Base-by-base conservation (phyloP, 2,797 vertebrate genomes). In the Pampus argenteus region DNA sequence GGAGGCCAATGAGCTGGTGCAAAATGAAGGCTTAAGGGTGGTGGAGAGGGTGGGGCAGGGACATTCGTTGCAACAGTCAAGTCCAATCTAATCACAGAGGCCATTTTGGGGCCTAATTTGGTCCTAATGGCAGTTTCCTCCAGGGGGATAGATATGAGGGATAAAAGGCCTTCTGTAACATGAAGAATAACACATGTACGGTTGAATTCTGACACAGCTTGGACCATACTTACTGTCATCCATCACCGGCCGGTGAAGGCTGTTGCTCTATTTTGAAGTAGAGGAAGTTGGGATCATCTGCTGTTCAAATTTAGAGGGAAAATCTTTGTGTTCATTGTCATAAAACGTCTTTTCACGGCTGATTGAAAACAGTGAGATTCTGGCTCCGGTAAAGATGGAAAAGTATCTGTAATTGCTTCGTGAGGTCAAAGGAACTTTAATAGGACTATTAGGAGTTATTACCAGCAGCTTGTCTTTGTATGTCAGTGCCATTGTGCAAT, bases 381-480 rank as follows among this genome's bases (percentile, higher is more conserved):
- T 78, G 76, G 59, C 71, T 60, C 0, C 3, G 7, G 48, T 71
- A 65, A 57, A 68, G 28, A 64, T 67, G 56, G 48, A 59, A 82
- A 74, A 79, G 31, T 70, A 75, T 58, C 31, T 44, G 45, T 79
- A 82, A 86, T 86, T 82, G 62, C 71, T 52, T 68, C 6, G 54
- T 38, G 66, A 80, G 86, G 84, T 90, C 77, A 80, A 64, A 82
- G 61, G 58, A 79, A 67, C 73, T 66, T 74, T 86, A 88, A 89
- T 89, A 15, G 78, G 55, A 90, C 80, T 79, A 81, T 89, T 89
- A 87, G 56, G 74, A 84, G 82, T 85, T 76, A 84, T 89, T 89
- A 81, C 58, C 54, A 22, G 71, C 66, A 56, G 77, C 81, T 74
- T 82, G 82, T 86, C 68, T 89, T 66, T 74, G 31, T 82, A 64